These are phyloP conservation scores for Teleiodes luculella DNA, from an alignment of 2,888 invertebrate species.

Conservation along the genomic window DNA sequence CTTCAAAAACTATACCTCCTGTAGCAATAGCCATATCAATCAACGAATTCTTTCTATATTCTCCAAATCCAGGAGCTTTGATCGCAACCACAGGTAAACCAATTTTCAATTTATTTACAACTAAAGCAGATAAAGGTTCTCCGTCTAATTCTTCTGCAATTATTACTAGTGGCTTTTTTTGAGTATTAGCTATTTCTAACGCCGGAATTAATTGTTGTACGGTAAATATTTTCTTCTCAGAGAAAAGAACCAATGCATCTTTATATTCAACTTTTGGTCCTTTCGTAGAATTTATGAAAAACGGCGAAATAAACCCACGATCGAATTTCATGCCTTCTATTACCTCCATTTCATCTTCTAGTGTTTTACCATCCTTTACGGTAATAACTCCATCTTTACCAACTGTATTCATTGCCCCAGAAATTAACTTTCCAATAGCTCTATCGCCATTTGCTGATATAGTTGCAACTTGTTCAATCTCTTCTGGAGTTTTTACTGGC, in stretches of 20 bases:
- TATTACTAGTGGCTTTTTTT: slow-evolving; percentile 95
- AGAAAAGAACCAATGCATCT: slow-evolving; percentile 93
- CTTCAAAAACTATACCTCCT: slow-evolving; percentile 95
- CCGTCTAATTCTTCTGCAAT: slow-evolving; percentile 97
- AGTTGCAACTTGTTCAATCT: slow-evolving; percentile 99
- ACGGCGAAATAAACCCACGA: slow-evolving; percentile 98
- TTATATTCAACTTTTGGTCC: slow-evolving; percentile 98
- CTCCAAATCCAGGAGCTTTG: slow-evolving; percentile 97
- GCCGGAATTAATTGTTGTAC: slow-evolving; percentile 97
- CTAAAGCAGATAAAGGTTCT: slow-evolving; percentile 93
- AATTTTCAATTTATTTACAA: slow-evolving; percentile 91
- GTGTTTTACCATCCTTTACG: slow-evolving; percentile 98
- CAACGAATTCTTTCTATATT: slow-evolving; percentile 92
- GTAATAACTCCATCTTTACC: slow-evolving; percentile 99
- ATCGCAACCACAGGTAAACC: slow-evolving; percentile 96
- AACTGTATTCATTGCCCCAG: slow-evolving; percentile 96
- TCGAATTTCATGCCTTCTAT: slow-evolving; percentile 99
- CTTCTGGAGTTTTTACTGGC: slow-evolving; percentile 95
- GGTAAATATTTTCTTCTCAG: slow-evolving; percentile 97
- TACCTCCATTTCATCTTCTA: slow-evolving; percentile 94
- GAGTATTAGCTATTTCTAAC: slow-evolving; percentile 93
- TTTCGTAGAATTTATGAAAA: slow-evolving; percentile 98
- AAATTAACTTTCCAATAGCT: slow-evolving; percentile 93
- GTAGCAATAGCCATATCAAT: slow-evolving; percentile 95
- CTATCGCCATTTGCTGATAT: slow-evolving; percentile 99